These are phyloP conservation scores for Hylaeus volcanicus DNA, from an alignment of 1,140 invertebrate genomes.

Conservation along the genomic window DNA sequence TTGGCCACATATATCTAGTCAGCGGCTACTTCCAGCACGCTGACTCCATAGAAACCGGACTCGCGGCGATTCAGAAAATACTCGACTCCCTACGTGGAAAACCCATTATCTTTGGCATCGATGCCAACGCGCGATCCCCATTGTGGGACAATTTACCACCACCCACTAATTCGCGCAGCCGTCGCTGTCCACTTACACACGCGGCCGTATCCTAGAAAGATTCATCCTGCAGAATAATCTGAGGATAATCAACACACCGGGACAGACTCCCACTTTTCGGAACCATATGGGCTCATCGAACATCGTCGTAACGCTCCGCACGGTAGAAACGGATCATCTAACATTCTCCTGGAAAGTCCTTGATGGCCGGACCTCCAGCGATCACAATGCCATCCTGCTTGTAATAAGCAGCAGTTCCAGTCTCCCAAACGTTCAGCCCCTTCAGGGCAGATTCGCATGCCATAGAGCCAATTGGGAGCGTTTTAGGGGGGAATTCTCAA, in stretches of 20 bases:
- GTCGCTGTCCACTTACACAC: neutral
- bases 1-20: neutral
- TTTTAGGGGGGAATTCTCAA: slow-evolving; percentile 8
- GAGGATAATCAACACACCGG: slow-evolving; percentile 19
- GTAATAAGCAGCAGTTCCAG: neutral
- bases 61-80: slow-evolving; percentile 1
- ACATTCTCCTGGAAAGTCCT: neutral
- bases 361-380: slow-evolving; percentile 14
- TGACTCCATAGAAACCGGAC: neutral
- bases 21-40: neutral
- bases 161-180: no score
- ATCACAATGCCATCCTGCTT: slow-evolving; percentile 30
- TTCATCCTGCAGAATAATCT: slow-evolving; percentile 19
- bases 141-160: neutral
- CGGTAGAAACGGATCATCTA: neutral
- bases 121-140: slow-evolving; percentile 21
- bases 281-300: slow-evolving; percentile 6
- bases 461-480: slow-evolving; percentile 49
- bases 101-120: slow-evolving; percentile 20
- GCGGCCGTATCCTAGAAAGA: slow-evolving; percentile 38
- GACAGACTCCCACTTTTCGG: neutral
- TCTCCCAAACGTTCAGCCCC: rapidly evolving
- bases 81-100: neutral
- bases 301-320: slow-evolving; percentile 41
- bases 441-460: neutral